Evolutionary conservation across 2,113 vertebrate genomes (phyloP), one percentile per base, ranked within the genome.

Genomic region (Corythaixoides concolor): DNA sequence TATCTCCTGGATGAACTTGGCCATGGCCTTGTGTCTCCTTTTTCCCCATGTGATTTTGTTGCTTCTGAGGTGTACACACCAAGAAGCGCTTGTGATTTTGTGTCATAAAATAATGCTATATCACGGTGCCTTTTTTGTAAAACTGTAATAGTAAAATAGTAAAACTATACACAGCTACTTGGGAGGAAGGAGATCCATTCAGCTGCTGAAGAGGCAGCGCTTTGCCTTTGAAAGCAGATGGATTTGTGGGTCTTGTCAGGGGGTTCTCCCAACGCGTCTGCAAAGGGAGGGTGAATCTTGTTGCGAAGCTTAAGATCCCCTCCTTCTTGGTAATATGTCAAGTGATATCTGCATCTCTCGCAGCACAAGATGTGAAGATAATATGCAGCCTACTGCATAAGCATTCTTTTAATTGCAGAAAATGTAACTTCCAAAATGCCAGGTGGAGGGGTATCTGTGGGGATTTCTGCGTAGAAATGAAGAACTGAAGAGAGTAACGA

Each of bases 391-490:
- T 92, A 18, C 76, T 47, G 28, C 59, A 27, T 37, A 77, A 77
- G 49, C 45, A 5, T 80, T 55, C 62, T 88, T 78, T 72, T 87
- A 95, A 96, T 86, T 92, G 80, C 60, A 68, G 18, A 39, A 80
- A 87, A 60, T 37, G 32, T 33, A 15, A 30, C 85, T 96, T 95
- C 49, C 70, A 64, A 72, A 74, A 80, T 52, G 53, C 74, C 95
- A 81, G 75, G 69, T 83, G 75, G 69, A 92, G 52, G 47, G 53
- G n/a, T 19, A 80, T 72, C 90, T 70, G 35, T 73, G 83, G 88
- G 90, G 72, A 85, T 92, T 95, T 90, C 85, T 64, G 58, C 18
- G 11, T 24, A 62, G 85, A 93, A 90, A 70, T 77, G 52, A 75
- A 83, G 72, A 95, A 50, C 52, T 39, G 68, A 63, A 69, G 56